A percentile compares a stretch with the other conserved stretches of the same genome.
phyloP scores from a whole-genome alignment of 2,888 invertebrate species.

The Scaeva pyrastri region DNA sequence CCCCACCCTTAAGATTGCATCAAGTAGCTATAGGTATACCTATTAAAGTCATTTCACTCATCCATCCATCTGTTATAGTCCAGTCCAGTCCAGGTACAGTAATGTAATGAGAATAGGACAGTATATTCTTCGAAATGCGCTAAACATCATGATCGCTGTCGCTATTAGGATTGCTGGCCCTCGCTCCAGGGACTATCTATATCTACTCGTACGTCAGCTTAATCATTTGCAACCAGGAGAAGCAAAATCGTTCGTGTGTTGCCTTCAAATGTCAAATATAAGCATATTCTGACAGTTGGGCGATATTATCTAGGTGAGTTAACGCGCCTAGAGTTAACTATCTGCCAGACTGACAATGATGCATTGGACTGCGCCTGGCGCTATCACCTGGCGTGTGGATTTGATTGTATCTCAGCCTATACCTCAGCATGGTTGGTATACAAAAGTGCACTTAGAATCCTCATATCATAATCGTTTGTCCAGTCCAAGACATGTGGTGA shows the following conservation, averaged over 20 bases:
- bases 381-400: conserved; percentile 72
- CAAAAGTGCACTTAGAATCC: conserved; percentile 36
- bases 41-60: background rate
- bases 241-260: conserved; percentile 45
- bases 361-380: conserved; percentile 67
- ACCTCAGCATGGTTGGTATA: background rate
- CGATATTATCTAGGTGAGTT: conserved; percentile 64
- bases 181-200: conserved; percentile 8
- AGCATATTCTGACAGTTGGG: conserved; percentile 52
- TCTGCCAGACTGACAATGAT: conserved; percentile 67
- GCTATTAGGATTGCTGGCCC: conserved; percentile 40
- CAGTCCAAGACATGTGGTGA: conserved; percentile 20
- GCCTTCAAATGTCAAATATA: conserved; percentile 41
- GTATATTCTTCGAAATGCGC: conserved; percentile 51
- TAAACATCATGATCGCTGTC: conserved; percentile 61
- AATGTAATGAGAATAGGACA: conserved; percentile 49
- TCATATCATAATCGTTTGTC: conserved; percentile 34
- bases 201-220: conserved; percentile 47
- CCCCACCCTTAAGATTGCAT: conserved; percentile 50
- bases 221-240: conserved; percentile 50
- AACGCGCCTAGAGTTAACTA: conserved; percentile 44
- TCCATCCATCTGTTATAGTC: background rate
- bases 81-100: background rate
- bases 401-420: conserved; percentile 26
- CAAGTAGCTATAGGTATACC: background rate